phyloP scores from a whole-genome alignment of 1,140 invertebrate species.

The Aphis gossypii region DNA sequence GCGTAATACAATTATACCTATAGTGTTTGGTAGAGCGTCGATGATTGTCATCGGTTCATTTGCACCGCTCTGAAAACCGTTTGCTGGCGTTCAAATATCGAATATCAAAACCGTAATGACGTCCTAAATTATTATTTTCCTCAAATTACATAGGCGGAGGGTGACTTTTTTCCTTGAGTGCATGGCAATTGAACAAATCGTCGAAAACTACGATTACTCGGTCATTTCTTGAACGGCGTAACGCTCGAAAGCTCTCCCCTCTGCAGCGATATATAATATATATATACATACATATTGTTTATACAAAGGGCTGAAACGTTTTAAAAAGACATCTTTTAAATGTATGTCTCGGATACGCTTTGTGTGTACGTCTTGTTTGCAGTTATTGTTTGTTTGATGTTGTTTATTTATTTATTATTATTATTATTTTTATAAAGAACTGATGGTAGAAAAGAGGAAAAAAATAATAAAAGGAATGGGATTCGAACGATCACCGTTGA shows the following conservation, averaged over 20 bases:
- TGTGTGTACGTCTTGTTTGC: conserved; percentile 30
- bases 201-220: conserved; percentile 39
- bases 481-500: not conserved
- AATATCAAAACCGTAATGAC: conserved; percentile 19
- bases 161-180: conserved; percentile 9
- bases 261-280: not conserved
- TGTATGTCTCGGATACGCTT: conserved; percentile 13
- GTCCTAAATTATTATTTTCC: conserved; percentile 31
- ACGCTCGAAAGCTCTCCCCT: conserved; percentile 52
- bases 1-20: not conserved
- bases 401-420: conserved; percentile 18
- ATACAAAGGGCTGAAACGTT: conserved; percentile 42
- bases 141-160: conserved; percentile 41
- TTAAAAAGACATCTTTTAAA: conserved; percentile 49
- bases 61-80: not conserved
- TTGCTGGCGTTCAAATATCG: not conserved
- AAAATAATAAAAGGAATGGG: not conserved
- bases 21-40: not conserved
- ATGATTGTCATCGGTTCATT: not conserved
- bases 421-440: not conserved
- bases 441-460: not conserved
- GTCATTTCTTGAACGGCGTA: conserved; percentile 44
- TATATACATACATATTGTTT: not conserved
- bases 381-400: conserved; percentile 2
- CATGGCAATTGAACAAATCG: conserved; percentile 48